Percentiles rank a stretch among this genome's conserved stretches.
These are phyloP conservation scores for Apamea sordens DNA, from an alignment of 2,888 invertebrate genomes.

Conservation along the genomic window DNA sequence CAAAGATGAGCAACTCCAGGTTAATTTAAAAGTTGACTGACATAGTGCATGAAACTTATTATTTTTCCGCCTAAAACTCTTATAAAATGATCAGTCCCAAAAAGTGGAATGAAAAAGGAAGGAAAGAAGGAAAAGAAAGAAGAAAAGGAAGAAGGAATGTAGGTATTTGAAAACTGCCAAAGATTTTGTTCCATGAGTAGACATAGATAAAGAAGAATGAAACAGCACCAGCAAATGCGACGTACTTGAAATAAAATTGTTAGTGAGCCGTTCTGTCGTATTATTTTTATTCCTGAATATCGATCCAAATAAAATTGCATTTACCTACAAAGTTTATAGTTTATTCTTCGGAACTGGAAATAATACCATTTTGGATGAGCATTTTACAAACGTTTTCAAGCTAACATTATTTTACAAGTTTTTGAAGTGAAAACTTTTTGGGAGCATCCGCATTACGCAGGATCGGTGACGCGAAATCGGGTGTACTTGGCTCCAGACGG, in stretches of 20 bases:
- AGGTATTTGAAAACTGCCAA: background rate
- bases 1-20: background rate
- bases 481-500: background rate
- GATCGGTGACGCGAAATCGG: background rate
- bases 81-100: background rate
- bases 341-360: background rate
- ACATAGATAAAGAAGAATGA: background rate
- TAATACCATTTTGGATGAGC: background rate
- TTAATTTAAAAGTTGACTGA: background rate
- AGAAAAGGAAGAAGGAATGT: no score
- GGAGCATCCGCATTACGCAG: background rate
- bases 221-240: background rate
- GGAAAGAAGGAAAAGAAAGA: no score
- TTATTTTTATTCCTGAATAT: constrained; percentile 20
- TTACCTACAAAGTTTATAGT: background rate
- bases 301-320: constrained; percentile 8
- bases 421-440: background rate
- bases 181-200: background rate
- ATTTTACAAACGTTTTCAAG: background rate
- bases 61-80: background rate
- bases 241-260: constrained; percentile 1
- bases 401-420: background rate
- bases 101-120: no score
- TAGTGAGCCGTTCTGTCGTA: constrained; percentile 3
- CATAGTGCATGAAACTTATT: background rate